Percentiles rank a stretch among this genome's conserved stretches.
Evolutionary conservation across 2,888 invertebrate genomes (phyloP).

Genomic region (Phragmatobia fuliginosa): DNA sequence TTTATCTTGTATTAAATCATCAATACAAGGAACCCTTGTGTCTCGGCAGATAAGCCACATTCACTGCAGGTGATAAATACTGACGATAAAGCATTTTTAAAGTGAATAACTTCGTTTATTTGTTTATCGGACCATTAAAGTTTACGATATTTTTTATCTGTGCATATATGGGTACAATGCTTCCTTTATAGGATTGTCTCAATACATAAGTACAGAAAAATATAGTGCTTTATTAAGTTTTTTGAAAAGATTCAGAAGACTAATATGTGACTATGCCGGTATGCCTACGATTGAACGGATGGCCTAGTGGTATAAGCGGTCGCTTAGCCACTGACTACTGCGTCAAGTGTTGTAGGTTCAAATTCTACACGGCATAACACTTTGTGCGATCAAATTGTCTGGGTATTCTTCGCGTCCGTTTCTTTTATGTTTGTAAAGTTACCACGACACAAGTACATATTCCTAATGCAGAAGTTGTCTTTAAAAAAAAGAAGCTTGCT

Average conservation of each 20-base stretch:
- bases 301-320: no score
- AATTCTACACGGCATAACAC: no score
- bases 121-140: conserved; percentile 15
- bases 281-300: no score
- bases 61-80: conserved; percentile 17
- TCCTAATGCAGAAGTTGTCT: no score
- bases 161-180: background rate
- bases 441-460: no score
- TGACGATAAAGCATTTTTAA: conserved; percentile 6
- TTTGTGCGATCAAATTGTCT: no score
- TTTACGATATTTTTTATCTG: conserved; percentile 19
- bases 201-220: background rate
- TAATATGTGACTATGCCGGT: background rate
- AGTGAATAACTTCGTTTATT: conserved; percentile 15
- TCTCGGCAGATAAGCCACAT: conserved; percentile 7
- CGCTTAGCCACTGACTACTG: no score
- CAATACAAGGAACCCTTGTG: background rate
- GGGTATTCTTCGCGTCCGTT: no score
- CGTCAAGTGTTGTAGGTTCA: no score
- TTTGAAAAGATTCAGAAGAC: background rate
- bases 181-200: background rate
- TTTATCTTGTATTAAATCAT: background rate
- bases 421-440: no score
- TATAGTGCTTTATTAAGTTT: background rate
- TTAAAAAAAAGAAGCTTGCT: no score